These are phyloP conservation scores for Cyclina sinensis DNA, from an alignment of 1,140 invertebrate genomes.

Conservation along the genomic window DNA sequence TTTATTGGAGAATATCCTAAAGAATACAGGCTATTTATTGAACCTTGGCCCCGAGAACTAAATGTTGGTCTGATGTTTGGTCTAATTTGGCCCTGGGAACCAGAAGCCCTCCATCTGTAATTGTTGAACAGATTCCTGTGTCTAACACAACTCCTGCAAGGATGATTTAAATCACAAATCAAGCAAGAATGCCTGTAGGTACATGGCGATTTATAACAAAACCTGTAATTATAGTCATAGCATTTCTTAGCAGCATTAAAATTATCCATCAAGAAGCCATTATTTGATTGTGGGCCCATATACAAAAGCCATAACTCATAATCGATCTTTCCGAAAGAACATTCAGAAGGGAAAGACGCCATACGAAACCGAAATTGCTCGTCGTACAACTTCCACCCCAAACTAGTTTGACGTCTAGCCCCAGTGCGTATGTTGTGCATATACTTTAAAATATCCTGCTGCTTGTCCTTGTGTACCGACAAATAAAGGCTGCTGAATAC, in stretches of 20 bases:
- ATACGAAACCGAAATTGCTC: conserved; percentile 27
- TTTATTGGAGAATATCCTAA: conserved; percentile 2
- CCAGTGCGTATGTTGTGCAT: conserved; percentile 7
- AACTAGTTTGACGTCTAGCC: not conserved
- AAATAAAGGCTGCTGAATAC: not conserved
- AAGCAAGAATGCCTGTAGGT: conserved; percentile 1
- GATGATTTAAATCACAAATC: not conserved
- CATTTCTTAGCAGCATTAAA: not conserved
- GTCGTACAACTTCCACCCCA: conserved; percentile 35
- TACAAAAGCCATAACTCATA: conserved; percentile 34
- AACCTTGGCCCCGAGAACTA: not conserved
- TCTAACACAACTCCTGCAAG: not conserved
- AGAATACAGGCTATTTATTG: not conserved
- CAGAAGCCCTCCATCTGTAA: not conserved
- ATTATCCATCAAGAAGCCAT: no score
- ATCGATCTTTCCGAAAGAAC: not conserved
- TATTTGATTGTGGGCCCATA: not conserved
- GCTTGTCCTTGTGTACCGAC: not conserved
- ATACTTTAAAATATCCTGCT: conserved; percentile 30
- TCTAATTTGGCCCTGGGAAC: not conserved
- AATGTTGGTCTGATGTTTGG: not conserved
- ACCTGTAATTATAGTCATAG: conserved; percentile 14
- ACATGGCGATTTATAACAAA: not conserved
- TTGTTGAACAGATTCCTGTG: not conserved
- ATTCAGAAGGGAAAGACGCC: not conserved